Base-by-base conservation (phyloP, 64 coral and sea anemone genomes). In the Stichodactyla mertensii region DNA sequence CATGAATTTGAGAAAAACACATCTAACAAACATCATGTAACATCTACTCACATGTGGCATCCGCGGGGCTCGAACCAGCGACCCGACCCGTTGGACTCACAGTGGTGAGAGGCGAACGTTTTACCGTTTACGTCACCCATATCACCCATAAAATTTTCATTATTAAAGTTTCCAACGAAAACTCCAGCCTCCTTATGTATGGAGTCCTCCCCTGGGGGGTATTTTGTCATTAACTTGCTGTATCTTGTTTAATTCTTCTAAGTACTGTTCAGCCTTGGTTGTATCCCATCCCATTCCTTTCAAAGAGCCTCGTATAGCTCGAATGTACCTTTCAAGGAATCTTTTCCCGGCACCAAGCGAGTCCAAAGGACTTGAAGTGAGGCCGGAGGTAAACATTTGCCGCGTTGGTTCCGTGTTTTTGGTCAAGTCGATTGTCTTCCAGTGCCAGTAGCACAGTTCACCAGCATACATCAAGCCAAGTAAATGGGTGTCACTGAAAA, bases 401-500 rank as follows among this genome's bases (percentile, higher is more conserved):
- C 4, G 22, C 69, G 45, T 19, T 10, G 67, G 0, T 16, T 88
- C 55, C 16, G 54, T 27, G 2, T 55, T 55, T 5, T 80, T 89
- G 83, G 9, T 24, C 14, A 57, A 54, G 6, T 86, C 59, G 20
- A 58, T 19, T 16, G 86, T 58, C 66, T 85, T 74, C 85, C 85
- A 87, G 59, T 92, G 88, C 94, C 94, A 95, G 51, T 79, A 80
- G n/a, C 94, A 95, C 55, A 95, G 64, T 57, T 95, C 91, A 0
- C 94, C 94, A 36, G 85, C 85, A 15, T 97, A 97, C 94, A 97
- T 97, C 16, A 97, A 52, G 36, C 91, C 91, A 57, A 97, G 80
- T 53, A 97, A 71, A 52, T 97, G 94, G 0, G 94, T 97, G 52
- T 97, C 91, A 67, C 91, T 97, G 57, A 90, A 97, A 71, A 97